phyloP scores from a whole-genome alignment of 1,140 invertebrate genomes.

The Diuraphis noxia region DNA sequence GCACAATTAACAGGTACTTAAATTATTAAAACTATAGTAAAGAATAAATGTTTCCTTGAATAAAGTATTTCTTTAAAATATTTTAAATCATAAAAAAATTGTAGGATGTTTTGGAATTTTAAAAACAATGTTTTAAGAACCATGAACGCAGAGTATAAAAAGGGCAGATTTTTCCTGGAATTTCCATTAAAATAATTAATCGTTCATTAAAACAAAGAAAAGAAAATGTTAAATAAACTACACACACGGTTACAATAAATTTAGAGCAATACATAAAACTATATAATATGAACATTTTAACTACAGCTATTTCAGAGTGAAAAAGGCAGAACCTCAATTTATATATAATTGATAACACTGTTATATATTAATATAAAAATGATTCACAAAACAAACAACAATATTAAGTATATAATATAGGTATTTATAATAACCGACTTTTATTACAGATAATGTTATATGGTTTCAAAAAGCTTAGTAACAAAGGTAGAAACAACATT shows the following conservation, averaged over 20 bases:
- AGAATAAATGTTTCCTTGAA: background rate
- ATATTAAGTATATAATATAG: no score
- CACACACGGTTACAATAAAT: background rate
- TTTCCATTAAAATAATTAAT: constrained; percentile 32
- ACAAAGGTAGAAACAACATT: background rate
- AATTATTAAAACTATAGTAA: background rate
- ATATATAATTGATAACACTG: background rate
- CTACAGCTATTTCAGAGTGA: background rate
- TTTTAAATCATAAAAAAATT: background rate
- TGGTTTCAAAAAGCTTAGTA: background rate
- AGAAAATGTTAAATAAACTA: background rate
- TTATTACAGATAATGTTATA: background rate
- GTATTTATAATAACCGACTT: background rate
- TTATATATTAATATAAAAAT: background rate
- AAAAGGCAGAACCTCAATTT: background rate
- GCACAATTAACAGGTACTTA: background rate
- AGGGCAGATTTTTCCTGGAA: background rate
- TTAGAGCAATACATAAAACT: background rate
- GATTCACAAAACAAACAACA: no score
- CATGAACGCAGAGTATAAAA: background rate
- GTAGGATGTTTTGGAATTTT: background rate
- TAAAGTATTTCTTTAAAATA: background rate
- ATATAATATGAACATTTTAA: background rate
- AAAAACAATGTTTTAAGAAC: background rate
- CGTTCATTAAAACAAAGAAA: background rate